Evolutionary conservation across 2,888 invertebrate genomes (phyloP).

Genomic region (Xylota sylvarum): DNA sequence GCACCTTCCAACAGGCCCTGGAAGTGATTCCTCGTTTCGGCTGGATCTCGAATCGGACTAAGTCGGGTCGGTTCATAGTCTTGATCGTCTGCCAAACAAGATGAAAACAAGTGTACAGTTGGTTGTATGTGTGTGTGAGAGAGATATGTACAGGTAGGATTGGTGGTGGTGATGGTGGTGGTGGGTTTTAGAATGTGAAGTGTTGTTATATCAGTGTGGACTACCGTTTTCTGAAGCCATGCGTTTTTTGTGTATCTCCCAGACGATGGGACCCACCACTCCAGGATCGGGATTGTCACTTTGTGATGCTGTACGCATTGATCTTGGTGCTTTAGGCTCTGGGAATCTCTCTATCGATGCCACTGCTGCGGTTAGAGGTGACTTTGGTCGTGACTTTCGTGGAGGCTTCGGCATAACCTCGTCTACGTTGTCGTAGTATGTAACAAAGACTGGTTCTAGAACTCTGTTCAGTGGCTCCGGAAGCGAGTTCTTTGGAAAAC

Average conservation of each 20-base stretch:
- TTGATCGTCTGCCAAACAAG: conserved; percentile 76
- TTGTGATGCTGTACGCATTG: conserved; percentile 86
- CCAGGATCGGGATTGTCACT: conserved; percentile 93
- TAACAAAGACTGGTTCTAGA: conserved; percentile 91
- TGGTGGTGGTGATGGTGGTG: conserved; percentile 56
- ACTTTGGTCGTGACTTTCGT: conserved; percentile 39
- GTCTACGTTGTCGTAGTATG: conserved; percentile 87
- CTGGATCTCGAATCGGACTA: conserved; percentile 83
- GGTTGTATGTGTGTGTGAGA: conserved; percentile 61
- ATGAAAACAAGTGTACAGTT: conserved; percentile 75
- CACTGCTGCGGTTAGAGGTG: conserved; percentile 79
- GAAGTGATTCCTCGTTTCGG: conserved; percentile 83
- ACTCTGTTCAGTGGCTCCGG: conserved; percentile 92
- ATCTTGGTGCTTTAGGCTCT: conserved; percentile 81
- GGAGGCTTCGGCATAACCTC: conserved; percentile 79
- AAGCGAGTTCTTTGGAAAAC: conserved; percentile 91
- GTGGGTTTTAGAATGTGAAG: conserved; percentile 66
- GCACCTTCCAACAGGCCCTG: conserved; percentile 85
- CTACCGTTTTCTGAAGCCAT: conserved; percentile 84
- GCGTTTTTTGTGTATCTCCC: conserved; percentile 92
- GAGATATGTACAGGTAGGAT: conserved; percentile 68
- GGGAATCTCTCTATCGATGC: conserved; percentile 81
- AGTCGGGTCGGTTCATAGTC: conserved; percentile 62
- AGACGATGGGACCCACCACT: conserved; percentile 92
- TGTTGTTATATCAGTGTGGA: conserved; percentile 76